Conservation (phyloP, 2,113 vertebrate species). For the Archilochus colubris region DNA sequence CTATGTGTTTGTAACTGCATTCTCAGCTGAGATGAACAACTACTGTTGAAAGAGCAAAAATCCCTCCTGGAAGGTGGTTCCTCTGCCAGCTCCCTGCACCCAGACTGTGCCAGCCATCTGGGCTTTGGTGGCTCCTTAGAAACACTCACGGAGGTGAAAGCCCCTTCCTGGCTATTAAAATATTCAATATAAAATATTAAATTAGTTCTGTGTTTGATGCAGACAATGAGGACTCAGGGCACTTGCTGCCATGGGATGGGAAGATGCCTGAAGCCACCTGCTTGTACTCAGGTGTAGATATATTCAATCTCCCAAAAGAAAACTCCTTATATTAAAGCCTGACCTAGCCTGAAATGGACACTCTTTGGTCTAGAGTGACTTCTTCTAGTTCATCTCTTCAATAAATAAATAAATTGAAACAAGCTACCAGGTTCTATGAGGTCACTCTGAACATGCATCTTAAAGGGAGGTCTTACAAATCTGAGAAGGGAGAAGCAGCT, state of each 20-base stretch:
- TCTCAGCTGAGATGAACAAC: not conserved
- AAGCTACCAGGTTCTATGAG: not conserved
- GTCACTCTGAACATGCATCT: not conserved
- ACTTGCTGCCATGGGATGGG: not conserved
- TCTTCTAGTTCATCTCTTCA: not conserved
- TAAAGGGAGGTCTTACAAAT: not conserved
- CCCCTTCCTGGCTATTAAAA: not conserved
- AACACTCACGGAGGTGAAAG: not conserved
- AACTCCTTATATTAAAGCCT: not conserved
- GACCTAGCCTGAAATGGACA: no score
- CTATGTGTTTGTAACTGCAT: not conserved
- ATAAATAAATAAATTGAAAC: not conserved
- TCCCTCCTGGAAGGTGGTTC: not conserved
- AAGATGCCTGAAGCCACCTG: not conserved
- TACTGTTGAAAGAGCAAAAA: not conserved
- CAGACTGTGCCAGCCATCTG: fast-evolving
- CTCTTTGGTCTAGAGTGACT: not conserved
- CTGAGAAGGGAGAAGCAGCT: not conserved
- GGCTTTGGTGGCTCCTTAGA: not conserved
- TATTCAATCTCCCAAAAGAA: not conserved
- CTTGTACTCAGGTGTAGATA: not conserved
- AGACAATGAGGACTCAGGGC: not conserved
- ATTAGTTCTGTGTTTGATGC: not conserved
- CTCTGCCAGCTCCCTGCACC: not conserved
- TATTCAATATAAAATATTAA: no score